Conservation (phyloP, 1,140 invertebrate genomes). For the Trichonephila clavipes region DNA sequence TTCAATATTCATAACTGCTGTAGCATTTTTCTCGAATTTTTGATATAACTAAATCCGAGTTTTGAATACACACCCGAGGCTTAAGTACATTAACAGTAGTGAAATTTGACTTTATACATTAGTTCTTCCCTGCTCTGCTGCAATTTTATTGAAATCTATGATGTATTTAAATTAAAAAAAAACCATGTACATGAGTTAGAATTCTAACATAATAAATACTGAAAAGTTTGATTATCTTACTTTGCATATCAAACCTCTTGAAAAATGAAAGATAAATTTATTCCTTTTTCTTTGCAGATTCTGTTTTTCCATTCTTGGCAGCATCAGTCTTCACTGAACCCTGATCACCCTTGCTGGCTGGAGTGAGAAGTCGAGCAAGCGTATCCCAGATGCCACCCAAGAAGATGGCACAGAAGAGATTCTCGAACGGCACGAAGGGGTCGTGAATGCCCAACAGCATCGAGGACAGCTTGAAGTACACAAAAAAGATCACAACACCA, state of each 20-base stretch:
- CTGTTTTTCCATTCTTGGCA: slow-evolving; percentile 78
- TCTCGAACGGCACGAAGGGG: slow-evolving; percentile 99
- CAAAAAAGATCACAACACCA: slow-evolving; percentile 99
- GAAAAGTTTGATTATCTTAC: background rate
- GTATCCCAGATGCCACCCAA: slow-evolving; percentile 99
- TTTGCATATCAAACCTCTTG: background rate
- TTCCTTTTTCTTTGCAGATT: slow-evolving; percentile 78
- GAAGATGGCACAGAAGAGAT: slow-evolving; percentile 97
- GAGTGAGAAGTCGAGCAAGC: slow-evolving; percentile 74
- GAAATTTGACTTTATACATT: no score
- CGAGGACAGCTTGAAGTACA: slow-evolving; percentile 99
- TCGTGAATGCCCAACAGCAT: slow-evolving; percentile 98
- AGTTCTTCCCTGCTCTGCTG: no score
- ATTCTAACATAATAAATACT: no score
- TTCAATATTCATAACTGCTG: no score
- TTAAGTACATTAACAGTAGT: no score
- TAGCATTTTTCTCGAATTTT: no score
- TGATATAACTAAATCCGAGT: no score
- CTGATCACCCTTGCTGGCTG: slow-evolving; percentile 83
- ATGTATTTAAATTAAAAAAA: no score
- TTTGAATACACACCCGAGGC: no score
- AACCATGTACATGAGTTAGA: no score
- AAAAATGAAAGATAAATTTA: slow-evolving; percentile 25
- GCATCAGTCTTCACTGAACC: slow-evolving; percentile 77
- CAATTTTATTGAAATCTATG: no score